Conservation (phyloP, 1,140 invertebrate species). For the Listronotus oregonensis region DNA sequence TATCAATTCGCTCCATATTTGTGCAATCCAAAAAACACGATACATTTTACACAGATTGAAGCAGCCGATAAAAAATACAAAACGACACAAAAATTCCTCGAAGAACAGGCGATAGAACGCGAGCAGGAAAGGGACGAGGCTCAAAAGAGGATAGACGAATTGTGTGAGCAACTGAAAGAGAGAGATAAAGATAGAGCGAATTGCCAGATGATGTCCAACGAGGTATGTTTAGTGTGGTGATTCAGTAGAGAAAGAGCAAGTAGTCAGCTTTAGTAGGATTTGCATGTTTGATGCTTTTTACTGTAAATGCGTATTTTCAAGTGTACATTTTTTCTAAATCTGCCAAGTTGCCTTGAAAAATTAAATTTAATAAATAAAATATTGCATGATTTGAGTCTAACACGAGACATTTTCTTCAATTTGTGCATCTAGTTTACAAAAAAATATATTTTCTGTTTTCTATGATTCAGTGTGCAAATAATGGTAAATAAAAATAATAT, state of each 20-base stretch:
- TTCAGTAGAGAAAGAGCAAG: neutral
- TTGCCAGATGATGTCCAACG: slow-evolving; percentile 61
- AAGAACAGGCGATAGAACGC: slow-evolving; percentile 78
- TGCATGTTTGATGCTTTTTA: slow-evolving; percentile 11
- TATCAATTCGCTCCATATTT: neutral
- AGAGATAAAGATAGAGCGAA: slow-evolving; percentile 65
- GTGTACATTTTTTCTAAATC: no score
- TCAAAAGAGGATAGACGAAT: slow-evolving; percentile 62
- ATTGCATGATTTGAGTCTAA: no score
- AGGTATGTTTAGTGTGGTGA: slow-evolving; percentile 56
- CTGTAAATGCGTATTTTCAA: neutral
- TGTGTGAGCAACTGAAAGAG: slow-evolving; percentile 67
- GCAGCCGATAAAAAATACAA: slow-evolving; percentile 79
- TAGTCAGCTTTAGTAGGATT: neutral
- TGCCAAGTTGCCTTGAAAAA: no score
- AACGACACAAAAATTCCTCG: slow-evolving; percentile 73
- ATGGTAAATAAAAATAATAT: no score
- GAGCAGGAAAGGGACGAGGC: slow-evolving; percentile 80
- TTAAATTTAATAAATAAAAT: no score
- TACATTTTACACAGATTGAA: slow-evolving; percentile 64
- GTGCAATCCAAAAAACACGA: slow-evolving; percentile 7
- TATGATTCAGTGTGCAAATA: neutral
- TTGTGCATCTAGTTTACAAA: no score
- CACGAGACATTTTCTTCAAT: no score
- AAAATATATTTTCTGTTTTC: neutral